A percentile compares a stretch with the other conserved stretches of the same genome.
Evolutionary conservation across 2,113 vertebrate species (phyloP).

Genomic region (Hystrix cristata): DNA sequence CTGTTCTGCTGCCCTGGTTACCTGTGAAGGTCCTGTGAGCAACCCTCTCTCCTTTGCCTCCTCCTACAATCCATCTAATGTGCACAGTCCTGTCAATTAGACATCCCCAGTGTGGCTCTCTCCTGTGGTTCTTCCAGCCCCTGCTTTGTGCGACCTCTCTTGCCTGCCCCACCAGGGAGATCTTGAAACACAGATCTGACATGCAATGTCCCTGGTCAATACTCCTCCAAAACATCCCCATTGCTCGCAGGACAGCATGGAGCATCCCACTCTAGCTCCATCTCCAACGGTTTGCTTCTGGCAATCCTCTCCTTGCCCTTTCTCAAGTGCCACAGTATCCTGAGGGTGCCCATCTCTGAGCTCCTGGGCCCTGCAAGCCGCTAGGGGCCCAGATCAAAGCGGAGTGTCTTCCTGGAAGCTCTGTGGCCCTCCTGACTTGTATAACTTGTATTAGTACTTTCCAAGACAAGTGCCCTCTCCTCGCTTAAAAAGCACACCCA

Average conservation of each 20-base stretch:
- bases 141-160: neutral
- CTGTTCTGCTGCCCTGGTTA: neutral
- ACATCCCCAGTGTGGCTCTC: neutral
- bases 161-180: neutral
- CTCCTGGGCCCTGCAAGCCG: neutral
- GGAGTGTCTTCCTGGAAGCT: neutral
- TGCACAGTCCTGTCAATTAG: neutral
- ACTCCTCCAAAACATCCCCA: neutral
- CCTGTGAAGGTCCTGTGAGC: neutral
- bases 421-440: neutral
- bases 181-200: conserved; percentile 19
- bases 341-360: neutral
- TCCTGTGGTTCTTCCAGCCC: neutral
- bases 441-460: neutral
- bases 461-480: neutral
- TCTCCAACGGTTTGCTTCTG: neutral
- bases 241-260: neutral
- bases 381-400: neutral
- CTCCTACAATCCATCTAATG: neutral
- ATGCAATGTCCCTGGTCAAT: neutral
- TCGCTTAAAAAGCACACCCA: neutral
- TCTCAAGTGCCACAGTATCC: neutral
- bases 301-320: neutral
- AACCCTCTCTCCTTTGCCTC: neutral
- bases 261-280: neutral